phyloP scores from a whole-genome alignment of 2,797 vertebrate genomes.

The Lepidocolaptes lacrymiger region DNA sequence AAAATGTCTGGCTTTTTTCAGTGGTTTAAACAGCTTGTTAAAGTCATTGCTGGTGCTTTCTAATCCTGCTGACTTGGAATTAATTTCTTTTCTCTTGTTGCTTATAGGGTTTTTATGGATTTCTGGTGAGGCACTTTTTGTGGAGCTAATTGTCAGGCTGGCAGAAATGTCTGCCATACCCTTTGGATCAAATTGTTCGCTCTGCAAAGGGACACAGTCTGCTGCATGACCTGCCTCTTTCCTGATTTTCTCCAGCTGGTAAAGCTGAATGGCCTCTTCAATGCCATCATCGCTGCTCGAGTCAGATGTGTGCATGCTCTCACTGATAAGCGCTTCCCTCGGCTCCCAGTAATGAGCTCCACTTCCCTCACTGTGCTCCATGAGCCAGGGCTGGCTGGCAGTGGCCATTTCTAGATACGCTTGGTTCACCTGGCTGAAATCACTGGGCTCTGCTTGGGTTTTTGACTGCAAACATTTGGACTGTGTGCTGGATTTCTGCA shows the following conservation, averaged over 20 bases:
- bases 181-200: neutral
- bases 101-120: conserved; percentile 67
- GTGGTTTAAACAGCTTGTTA: conserved; percentile 33
- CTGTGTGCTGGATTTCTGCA: neutral
- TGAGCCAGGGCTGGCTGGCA: neutral
- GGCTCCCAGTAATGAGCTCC: neutral
- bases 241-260: conserved; percentile 88
- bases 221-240: conserved; percentile 53
- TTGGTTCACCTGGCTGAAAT: neutral
- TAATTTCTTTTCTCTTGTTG: conserved; percentile 77
- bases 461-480: conserved; percentile 35
- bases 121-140: conserved; percentile 66
- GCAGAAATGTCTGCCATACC: neutral
- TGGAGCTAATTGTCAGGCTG: neutral
- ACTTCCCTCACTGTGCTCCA: neutral
- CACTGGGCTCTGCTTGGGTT: neutral
- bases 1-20: conserved; percentile 46
- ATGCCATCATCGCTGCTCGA: conserved; percentile 97
- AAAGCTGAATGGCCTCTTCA: conserved; percentile 93
- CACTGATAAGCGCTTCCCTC: rapidly evolving
- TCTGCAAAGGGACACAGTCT: neutral
- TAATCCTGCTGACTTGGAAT: conserved; percentile 47
- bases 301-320: conserved; percentile 53
- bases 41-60: neutral
- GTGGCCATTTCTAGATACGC: neutral